phyloP scores from a whole-genome alignment of 1,140 invertebrate species.

The Spodoptera litura region DNA sequence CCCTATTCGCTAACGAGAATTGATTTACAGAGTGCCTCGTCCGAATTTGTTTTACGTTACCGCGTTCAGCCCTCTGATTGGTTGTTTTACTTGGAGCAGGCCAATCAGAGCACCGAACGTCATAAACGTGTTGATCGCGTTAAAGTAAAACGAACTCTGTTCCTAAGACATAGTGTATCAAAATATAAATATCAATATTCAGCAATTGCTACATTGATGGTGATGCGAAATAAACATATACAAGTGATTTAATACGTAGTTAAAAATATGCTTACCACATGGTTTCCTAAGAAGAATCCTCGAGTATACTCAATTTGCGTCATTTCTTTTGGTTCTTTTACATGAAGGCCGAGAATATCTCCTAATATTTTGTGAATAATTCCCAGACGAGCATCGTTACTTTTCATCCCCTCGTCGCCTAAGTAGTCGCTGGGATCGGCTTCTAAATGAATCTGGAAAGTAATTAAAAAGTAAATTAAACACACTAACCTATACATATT shows the following conservation, averaged over 20 bases:
- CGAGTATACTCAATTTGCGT: slow-evolving; percentile 86
- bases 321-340: slow-evolving; percentile 75
- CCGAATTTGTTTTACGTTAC: too few species aligned
- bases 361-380: slow-evolving; percentile 92
- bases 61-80: too few species aligned
- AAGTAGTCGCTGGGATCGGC: slow-evolving; percentile 88
- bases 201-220: slow-evolving; percentile 67
- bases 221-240: slow-evolving; percentile 58
- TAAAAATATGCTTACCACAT: slow-evolving; percentile 87
- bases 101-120: not conserved
- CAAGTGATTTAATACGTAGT: not conserved
- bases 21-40: too few species aligned
- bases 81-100: not conserved
- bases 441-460: slow-evolving; percentile 88
- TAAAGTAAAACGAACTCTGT: not conserved
- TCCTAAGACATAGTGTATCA: slow-evolving; percentile 24
- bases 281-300: slow-evolving; percentile 92
- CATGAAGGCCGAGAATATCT: slow-evolving; percentile 90
- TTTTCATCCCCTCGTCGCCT: slow-evolving; percentile 88
- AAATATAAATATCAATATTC: slow-evolving; percentile 57
- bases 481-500: too few species aligned
- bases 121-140: not conserved
- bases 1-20: too few species aligned
- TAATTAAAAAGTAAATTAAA: not conserved
- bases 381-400: slow-evolving; percentile 90